Evolutionary conservation across 1,140 invertebrate species (phyloP).

Genomic region (Nautilus pompilius): DNA sequence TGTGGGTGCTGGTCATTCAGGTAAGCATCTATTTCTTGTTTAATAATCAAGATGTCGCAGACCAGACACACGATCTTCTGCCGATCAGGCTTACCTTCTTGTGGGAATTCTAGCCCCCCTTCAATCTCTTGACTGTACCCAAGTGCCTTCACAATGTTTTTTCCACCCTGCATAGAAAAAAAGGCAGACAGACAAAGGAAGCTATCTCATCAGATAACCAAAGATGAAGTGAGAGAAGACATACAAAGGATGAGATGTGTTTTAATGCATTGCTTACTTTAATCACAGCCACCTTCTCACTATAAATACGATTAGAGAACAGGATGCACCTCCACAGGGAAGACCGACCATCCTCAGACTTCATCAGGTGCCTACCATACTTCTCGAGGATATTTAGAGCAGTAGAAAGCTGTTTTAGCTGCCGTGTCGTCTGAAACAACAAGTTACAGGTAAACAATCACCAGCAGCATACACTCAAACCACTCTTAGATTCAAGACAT

Average conservation of each 20-base stretch:
- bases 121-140: constrained; percentile 20
- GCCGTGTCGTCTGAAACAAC: constrained; percentile 14
- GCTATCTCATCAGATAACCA: not conserved
- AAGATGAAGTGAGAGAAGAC: constrained; percentile 3
- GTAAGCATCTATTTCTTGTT: constrained; percentile 24
- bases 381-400: constrained; percentile 33
- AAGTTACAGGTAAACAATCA: not conserved
- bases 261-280: constrained; percentile 12
- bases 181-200: not conserved
- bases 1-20: constrained; percentile 21
- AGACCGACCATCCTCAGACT: constrained; percentile 16
- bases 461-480: too few relatives aligned
- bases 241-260: not conserved
- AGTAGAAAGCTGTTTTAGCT: constrained; percentile 15
- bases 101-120: constrained; percentile 24
- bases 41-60: constrained; percentile 19
- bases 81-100: constrained; percentile 17
- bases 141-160: constrained; percentile 22
- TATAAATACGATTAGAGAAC: constrained; percentile 31
- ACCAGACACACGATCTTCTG: constrained; percentile 15
- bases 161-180: constrained; percentile 16
- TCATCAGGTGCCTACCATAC: constrained; percentile 31
- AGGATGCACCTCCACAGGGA: constrained; percentile 33
- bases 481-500: too few relatives aligned
- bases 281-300: constrained; percentile 23